Conservation (phyloP, 2,113 vertebrate genomes). For the Guaruba guarouba region DNA sequence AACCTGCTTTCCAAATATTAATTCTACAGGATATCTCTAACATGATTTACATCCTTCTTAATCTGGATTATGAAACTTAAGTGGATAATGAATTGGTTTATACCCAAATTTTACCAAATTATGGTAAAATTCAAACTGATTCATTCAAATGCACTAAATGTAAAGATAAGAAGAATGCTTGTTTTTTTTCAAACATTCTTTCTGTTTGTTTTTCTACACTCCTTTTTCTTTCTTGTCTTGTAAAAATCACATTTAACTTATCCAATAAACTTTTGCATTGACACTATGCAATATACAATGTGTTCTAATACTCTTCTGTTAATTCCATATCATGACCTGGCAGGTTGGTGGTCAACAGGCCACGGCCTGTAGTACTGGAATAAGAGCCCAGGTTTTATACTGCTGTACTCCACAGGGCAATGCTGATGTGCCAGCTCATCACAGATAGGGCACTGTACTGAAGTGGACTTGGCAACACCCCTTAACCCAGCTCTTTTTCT, state of each 20-base stretch:
- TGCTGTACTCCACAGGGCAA: background rate
- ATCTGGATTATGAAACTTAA: background rate
- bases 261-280: background rate
- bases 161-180: rapidly evolving
- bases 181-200: background rate
- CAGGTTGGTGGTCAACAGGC: background rate
- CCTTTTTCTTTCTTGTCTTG: background rate
- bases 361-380: background rate
- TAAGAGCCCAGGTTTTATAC: background rate
- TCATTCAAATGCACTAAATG: background rate
- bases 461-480: background rate
- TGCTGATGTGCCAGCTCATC: background rate
- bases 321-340: background rate
- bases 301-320: background rate
- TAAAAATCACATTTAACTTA: background rate
- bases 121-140: background rate
- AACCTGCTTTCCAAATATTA: background rate
- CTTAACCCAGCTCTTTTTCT: background rate
- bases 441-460: background rate
- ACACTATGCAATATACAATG: background rate
- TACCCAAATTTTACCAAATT: background rate
- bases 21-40: background rate
- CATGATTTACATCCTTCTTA: background rate
- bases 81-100: background rate
- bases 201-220: background rate